Evolutionary conservation across 2,113 vertebrate genomes (phyloP), one percentile per base, ranked within the genome.

Genomic region (Syngnathoides biaculeatus): DNA sequence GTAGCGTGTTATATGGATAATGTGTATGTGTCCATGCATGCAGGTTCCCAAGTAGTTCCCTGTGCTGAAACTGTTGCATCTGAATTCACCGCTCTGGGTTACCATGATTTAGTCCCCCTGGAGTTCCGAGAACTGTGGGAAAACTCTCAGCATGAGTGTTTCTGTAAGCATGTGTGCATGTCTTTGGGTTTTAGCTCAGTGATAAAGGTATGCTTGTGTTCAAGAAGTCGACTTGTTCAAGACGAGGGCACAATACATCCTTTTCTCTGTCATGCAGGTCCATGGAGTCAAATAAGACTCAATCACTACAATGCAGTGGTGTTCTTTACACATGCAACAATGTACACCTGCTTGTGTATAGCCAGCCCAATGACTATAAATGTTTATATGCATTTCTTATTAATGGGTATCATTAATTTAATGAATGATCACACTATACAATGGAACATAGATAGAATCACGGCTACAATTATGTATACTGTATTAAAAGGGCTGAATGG

Each of bases 81-180:
- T 74, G 85, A 89, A 87, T 85, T 84, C 78, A 68, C 86, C 87
- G 87, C 85, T 75, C 86, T 85, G 89, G 89, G 90, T 90, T 90
- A 89, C 80, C 73, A 80, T 84, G 88, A 88, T 90, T 89, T 87
- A 85, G 84, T 88, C 88, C 84, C 82, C 72, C 59, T 55, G 84
- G 87, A 90, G 86, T 75, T 81, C 84, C 80, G 66, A 90, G 83
- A 85, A 85, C 84, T 91, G 90, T 90, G 89, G 88, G 90, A 91
- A 89, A 89, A 86, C 72, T 50, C 61, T 79, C 68, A 80, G 77
- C 63, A 72, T 61, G 59, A 79, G 79, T 69, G 73, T 82, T 76
- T 77, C 64, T 68, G 69, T 73, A 73, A 74, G 55, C 47, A 40
- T 30, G 52, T 70, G 72, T 74, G 64, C 67, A 9, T 71, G 17